These are phyloP conservation scores for Masnerella sp. DNA, from an alignment of 2,888 invertebrate genomes.

Conservation along the genomic window DNA sequence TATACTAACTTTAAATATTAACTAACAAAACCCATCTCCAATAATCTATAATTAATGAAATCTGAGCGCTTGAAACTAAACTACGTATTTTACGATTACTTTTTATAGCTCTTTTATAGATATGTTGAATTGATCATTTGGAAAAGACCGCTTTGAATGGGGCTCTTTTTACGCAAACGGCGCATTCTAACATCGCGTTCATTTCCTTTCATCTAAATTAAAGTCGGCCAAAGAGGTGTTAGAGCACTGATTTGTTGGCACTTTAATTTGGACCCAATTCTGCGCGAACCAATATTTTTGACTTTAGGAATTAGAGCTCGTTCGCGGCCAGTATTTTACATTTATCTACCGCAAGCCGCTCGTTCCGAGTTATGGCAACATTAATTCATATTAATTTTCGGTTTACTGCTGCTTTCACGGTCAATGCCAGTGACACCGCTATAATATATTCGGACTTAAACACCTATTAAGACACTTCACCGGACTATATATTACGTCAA, in stretches of 20 bases:
- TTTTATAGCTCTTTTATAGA: too few species aligned
- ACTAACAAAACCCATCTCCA: too few species aligned
- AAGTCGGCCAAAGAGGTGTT: not conserved
- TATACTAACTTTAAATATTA: too few species aligned
- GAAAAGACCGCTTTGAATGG: too few species aligned
- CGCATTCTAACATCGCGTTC: too few species aligned
- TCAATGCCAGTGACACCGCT: slow-evolving; percentile 30
- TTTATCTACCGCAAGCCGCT: slow-evolving; percentile 7
- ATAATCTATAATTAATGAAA: too few species aligned
- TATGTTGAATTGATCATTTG: too few species aligned
- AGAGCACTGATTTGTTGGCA: slow-evolving; percentile 13
- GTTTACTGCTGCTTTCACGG: slow-evolving; percentile 24
- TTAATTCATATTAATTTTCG: slow-evolving; percentile 43
- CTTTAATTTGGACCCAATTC: slow-evolving; percentile 28
- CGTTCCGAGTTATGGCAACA: too few species aligned
- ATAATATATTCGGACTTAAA: slow-evolving; percentile 24
- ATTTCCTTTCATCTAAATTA: too few species aligned
- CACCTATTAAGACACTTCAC: slow-evolving; percentile 32
- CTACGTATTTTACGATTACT: too few species aligned
- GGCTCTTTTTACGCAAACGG: too few species aligned
- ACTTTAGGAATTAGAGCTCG: slow-evolving; percentile 17
- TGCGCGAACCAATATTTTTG: slow-evolving; percentile 24
- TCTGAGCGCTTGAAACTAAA: too few species aligned
- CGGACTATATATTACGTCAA: slow-evolving; percentile 10
- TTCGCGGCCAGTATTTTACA: slow-evolving; percentile 18